phyloP scores from a whole-genome alignment of 2,113 vertebrate genomes.

The Pelodiscus sinensis region DNA sequence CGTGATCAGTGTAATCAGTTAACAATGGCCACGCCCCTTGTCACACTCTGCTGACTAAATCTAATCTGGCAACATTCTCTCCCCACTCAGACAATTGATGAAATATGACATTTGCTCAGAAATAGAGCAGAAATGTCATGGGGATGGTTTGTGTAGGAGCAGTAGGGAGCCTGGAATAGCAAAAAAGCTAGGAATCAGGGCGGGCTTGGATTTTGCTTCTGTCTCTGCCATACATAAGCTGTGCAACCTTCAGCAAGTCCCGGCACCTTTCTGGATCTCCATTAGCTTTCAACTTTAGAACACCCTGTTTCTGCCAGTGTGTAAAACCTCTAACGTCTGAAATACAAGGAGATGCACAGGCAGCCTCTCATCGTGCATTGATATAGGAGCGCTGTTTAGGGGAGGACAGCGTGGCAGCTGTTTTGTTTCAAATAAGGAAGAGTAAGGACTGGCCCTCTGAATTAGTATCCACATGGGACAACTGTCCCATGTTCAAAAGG shows the following conservation, averaged over 20 bases:
- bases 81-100: background rate
- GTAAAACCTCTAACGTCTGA: background rate
- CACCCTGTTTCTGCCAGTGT: background rate
- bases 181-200: background rate
- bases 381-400: background rate
- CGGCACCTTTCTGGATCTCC: background rate
- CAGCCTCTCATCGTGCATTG: background rate
- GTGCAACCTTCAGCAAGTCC: background rate
- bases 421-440: background rate
- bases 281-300: background rate
- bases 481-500: background rate
- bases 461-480: background rate
- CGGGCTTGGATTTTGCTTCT: background rate
- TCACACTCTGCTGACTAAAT: too few species aligned
- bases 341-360: background rate
- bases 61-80: background rate
- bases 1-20: background rate
- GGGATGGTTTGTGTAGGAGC: background rate
- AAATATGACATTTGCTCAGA: background rate
- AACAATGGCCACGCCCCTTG: background rate
- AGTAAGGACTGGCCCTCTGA: background rate
- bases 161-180: background rate
- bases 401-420: background rate
- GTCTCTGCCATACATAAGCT: background rate
- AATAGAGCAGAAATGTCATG: background rate